Percentiles rank a stretch among this genome's conserved stretches.
These are phyloP conservation scores for Leptopilina clavipes DNA, from an alignment of 1,140 invertebrate species.

Conservation along the genomic window DNA sequence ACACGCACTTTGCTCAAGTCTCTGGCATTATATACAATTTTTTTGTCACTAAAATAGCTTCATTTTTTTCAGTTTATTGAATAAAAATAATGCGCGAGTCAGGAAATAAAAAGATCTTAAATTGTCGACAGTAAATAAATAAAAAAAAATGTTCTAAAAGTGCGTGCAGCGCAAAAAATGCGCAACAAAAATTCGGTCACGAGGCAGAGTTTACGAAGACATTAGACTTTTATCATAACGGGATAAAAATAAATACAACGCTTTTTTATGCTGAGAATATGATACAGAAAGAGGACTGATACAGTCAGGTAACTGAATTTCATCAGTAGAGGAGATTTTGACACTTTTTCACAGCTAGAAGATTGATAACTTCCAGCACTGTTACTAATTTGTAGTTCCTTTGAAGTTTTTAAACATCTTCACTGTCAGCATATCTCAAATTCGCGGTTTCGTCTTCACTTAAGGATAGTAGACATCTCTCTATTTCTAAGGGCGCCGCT, in stretches of 20 bases:
- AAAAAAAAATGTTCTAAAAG: slow-evolving; percentile 23
- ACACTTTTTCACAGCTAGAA: slow-evolving; percentile 52
- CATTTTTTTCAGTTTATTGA: slow-evolving; percentile 44
- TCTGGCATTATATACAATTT: slow-evolving; percentile 48
- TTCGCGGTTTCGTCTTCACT: slow-evolving; percentile 57
- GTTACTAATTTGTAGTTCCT: neutral
- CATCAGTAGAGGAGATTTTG: slow-evolving; percentile 49
- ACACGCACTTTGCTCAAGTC: slow-evolving; percentile 1
- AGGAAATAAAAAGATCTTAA: neutral
- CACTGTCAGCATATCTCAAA: slow-evolving; percentile 50
- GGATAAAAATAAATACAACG: slow-evolving; percentile 72
- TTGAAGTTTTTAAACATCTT: slow-evolving; percentile 38
- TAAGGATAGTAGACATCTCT: slow-evolving; percentile 50
- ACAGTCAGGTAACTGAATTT: slow-evolving; percentile 42
- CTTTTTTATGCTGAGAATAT: slow-evolving; percentile 69
- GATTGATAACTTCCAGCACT: slow-evolving; percentile 2
- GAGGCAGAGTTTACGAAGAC: slow-evolving; percentile 59
- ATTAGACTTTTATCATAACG: slow-evolving; percentile 61
- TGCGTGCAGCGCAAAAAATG: slow-evolving; percentile 4
- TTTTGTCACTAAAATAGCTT: slow-evolving; percentile 42
- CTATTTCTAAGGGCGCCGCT: slow-evolving; percentile 50
- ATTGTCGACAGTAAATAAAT: neutral
- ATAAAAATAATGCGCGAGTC: slow-evolving; percentile 44
- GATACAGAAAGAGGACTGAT: slow-evolving; percentile 62
- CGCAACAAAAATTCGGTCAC: slow-evolving; percentile 34